These are phyloP conservation scores for Sabatieria punctata DNA, from an alignment of 2,888 invertebrate genomes.

Conservation along the genomic window DNA sequence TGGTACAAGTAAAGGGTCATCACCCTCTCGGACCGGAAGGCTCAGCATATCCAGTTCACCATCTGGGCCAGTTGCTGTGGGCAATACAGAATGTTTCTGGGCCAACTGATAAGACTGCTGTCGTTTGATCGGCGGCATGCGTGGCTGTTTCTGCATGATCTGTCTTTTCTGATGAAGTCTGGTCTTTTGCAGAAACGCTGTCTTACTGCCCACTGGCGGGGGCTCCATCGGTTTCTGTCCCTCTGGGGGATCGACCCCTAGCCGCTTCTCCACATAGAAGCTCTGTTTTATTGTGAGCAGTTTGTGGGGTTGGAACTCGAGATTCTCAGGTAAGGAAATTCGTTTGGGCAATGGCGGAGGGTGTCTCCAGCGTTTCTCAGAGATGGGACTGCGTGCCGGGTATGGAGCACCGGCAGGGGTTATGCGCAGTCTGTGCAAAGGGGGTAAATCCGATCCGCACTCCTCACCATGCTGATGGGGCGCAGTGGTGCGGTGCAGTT, in stretches of 20 bases:
- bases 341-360: conserved; percentile 27
- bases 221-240: too few species aligned
- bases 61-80: not conserved
- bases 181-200: conserved; percentile 25
- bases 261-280: conserved; percentile 31
- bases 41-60: not conserved
- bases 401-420: conserved; percentile 5
- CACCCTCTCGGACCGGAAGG: not conserved
- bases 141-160: conserved; percentile 25
- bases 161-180: conserved; percentile 34
- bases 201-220: too few species aligned
- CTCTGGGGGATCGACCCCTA: conserved; percentile 16
- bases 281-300: conserved; percentile 33
- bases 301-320: conserved; percentile 32
- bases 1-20: not conserved
- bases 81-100: conserved; percentile 17
- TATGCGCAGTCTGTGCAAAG: conserved; percentile 9
- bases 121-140: conserved; percentile 19
- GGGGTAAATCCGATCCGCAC: not conserved
- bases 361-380: conserved; percentile 10
- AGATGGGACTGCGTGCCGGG: not conserved
- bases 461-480: not conserved
- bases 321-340: conserved; percentile 32
- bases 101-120: conserved; percentile 32
- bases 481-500: conserved; percentile 8